Evolutionary conservation across 2,797 vertebrate genomes (phyloP).

Genomic region (Pelobates cultripes): DNA sequence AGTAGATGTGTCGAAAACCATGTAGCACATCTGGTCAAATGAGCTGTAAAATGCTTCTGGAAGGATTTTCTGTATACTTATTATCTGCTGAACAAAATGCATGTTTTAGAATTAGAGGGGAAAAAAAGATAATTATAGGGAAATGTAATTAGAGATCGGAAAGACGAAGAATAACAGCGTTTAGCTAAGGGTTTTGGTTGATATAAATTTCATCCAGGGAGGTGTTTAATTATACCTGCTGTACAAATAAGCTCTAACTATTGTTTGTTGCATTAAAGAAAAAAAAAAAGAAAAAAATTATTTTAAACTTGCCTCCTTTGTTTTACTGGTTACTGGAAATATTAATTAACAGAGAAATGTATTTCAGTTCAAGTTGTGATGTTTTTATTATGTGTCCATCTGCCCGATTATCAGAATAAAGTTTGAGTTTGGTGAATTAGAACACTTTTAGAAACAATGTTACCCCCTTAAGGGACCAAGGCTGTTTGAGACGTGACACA

Average conservation of each 20-base stretch:
- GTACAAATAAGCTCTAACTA: background rate
- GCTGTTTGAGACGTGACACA: no score
- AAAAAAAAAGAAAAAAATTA: no score
- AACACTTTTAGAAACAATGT: no score
- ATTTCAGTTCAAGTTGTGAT: no score
- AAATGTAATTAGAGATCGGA: constrained; percentile 13
- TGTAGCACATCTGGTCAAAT: constrained; percentile 21
- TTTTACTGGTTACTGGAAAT: no score
- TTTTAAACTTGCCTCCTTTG: no score
- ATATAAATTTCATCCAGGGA: background rate
- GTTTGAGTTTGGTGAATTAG: no score
- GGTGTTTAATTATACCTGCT: constrained; percentile 1
- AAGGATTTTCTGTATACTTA: constrained; percentile 13
- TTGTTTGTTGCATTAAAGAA: no score
- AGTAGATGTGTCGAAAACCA: constrained; percentile 30
- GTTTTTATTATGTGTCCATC: no score
- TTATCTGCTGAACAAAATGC: constrained; percentile 27
- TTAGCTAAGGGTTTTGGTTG: constrained; percentile 4
- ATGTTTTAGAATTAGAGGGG: constrained; percentile 2
- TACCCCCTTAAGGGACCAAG: no score
- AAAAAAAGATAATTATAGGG: constrained; percentile 22
- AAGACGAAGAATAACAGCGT: background rate
- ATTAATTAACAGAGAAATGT: no score
- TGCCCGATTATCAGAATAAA: no score
- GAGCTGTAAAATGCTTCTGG: constrained; percentile 27